These are phyloP conservation scores for Channa maculata DNA, from an alignment of 2,113 vertebrate genomes.

Conservation along the genomic window DNA sequence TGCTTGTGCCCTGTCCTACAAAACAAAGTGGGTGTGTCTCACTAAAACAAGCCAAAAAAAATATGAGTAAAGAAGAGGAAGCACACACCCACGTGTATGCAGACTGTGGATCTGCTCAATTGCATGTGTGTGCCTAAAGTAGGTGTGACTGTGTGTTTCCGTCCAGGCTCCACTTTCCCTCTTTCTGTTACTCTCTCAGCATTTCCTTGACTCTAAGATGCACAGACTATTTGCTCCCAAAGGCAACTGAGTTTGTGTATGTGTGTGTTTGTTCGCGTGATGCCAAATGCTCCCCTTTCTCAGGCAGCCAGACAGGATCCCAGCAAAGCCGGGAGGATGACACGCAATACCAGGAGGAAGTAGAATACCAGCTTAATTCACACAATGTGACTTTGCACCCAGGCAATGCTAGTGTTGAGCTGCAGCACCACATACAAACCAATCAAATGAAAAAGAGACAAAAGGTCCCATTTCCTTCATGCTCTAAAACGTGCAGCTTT, in stretches of 20 bases:
- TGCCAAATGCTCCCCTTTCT: slow-evolving; percentile 21
- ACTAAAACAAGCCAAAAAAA: slow-evolving; percentile 43
- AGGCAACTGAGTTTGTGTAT: slow-evolving; percentile 4
- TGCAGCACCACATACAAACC: slow-evolving; percentile 28
- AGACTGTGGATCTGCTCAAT: slow-evolving; percentile 30
- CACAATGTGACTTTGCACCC: background rate
- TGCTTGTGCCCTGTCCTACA: slow-evolving; percentile 51
- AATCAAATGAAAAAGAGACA: background rate
- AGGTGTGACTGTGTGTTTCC: slow-evolving; percentile 15
- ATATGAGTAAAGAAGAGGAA: slow-evolving; percentile 56
- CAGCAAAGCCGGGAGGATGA: slow-evolving; percentile 6
- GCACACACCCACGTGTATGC: slow-evolving; percentile 54
- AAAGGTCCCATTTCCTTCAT: background rate
- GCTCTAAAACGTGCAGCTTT: slow-evolving; percentile 9
- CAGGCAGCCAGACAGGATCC: slow-evolving; percentile 37
- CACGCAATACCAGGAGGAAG: slow-evolving; percentile 33
- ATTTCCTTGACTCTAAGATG: slow-evolving; percentile 28
- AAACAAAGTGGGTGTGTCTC: slow-evolving; percentile 73
- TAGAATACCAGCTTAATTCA: background rate
- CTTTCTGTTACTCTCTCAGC: slow-evolving; percentile 31
- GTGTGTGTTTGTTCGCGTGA: background rate
- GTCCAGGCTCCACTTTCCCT: slow-evolving; percentile 1
- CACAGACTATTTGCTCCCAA: slow-evolving; percentile 13
- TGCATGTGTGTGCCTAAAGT: background rate
- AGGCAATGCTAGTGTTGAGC: background rate